Conservation (phyloP, 2,797 vertebrate species). For the Propithecus perrieri region DNA sequence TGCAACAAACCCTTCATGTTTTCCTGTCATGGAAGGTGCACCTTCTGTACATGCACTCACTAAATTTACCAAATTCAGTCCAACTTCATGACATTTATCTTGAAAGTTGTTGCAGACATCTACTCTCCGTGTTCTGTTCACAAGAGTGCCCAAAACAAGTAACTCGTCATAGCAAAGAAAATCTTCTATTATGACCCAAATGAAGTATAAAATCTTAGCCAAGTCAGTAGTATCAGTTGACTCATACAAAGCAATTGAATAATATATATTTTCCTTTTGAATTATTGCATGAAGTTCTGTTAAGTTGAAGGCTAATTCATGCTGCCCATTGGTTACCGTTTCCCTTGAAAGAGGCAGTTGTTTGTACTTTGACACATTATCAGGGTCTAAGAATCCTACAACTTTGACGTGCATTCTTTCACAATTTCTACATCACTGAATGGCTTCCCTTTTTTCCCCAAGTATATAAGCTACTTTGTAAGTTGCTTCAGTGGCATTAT, state of each 20-base stretch:
- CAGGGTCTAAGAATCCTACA: neutral
- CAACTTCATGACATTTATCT: neutral
- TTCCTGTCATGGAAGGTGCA: neutral
- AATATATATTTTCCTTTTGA: neutral
- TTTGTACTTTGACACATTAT: neutral
- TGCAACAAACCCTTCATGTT: neutral
- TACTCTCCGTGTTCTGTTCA: neutral
- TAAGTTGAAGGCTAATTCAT: neutral
- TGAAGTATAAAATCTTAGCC: neutral
- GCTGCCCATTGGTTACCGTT: neutral
- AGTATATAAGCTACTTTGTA: neutral
- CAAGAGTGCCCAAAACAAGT: neutral
- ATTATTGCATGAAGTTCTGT: neutral
- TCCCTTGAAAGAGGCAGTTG: neutral
- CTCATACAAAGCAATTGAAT: neutral
- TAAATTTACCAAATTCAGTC: neutral
- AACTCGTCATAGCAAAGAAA: neutral
- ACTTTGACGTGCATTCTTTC: neutral
- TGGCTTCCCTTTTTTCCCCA: neutral
- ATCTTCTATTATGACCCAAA: neutral
- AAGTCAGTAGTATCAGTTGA: neutral
- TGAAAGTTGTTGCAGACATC: neutral
- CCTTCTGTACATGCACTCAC: neutral
- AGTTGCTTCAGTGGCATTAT: neutral
- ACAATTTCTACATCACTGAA: neutral